phyloP scores from a whole-genome alignment of 2,797 vertebrate genomes.

The Pangasius djambal region DNA sequence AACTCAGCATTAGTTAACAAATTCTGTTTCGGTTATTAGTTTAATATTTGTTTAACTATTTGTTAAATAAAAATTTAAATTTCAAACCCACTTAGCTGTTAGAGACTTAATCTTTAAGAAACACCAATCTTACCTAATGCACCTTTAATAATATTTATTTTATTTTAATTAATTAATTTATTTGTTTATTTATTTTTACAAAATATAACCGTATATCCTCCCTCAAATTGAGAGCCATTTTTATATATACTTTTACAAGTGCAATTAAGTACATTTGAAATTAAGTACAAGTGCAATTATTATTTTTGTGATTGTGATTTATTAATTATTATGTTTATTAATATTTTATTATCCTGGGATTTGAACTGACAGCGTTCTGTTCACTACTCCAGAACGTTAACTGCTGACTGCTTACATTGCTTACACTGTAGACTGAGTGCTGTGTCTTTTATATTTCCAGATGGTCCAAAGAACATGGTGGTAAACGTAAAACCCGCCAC shows the following conservation, averaged over 20 bases:
- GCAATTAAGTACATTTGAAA: neutral
- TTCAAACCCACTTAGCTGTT: neutral
- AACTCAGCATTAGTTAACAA: no score
- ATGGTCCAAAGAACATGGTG: constrained; percentile 65
- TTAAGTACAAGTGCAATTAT: neutral
- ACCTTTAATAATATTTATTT: neutral
- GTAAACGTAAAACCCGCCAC: constrained; percentile 61
- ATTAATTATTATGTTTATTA: neutral
- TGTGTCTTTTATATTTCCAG: constrained; percentile 61
- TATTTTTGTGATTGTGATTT: neutral
- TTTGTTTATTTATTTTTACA: neutral
- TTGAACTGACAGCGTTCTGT: neutral
- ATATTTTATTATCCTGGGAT: neutral
- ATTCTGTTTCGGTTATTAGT: no score
- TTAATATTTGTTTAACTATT: no score
- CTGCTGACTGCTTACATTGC: neutral
- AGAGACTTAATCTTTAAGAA: neutral
- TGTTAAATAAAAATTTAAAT: no score
- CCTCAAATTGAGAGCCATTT: neutral
- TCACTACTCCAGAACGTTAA: neutral
- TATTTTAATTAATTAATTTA: neutral
- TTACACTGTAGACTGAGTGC: constrained; percentile 28
- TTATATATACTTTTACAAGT: neutral
- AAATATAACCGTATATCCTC: neutral
- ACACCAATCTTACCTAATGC: neutral